Conservation (phyloP, 1,140 invertebrate genomes). For the Stratiolaelaps scimitus region DNA sequence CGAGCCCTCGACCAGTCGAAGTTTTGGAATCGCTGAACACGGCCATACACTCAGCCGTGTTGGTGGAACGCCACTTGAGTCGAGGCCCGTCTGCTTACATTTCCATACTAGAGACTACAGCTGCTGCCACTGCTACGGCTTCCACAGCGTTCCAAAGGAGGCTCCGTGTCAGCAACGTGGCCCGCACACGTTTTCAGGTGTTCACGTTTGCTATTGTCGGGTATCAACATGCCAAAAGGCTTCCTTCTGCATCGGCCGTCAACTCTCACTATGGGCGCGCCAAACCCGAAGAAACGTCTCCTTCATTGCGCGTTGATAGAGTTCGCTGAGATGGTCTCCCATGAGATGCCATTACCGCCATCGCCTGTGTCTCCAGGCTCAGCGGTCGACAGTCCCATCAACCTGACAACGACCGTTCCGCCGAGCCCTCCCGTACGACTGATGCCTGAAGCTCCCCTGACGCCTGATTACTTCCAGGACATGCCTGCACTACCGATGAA, state of each 20-base stretch:
- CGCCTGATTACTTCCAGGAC: constrained; percentile 35
- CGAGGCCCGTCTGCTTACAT: too few relatives aligned
- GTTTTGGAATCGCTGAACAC: too few relatives aligned
- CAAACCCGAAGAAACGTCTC: constrained; percentile 13
- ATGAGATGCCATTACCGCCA: constrained; percentile 38
- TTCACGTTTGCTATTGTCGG: too few relatives aligned
- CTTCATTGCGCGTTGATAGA: constrained; percentile 19
- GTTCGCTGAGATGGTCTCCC: not conserved
- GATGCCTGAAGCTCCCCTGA: not conserved
- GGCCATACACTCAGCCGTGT: too few relatives aligned
- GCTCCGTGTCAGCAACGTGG: too few relatives aligned
- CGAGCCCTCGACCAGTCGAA: too few relatives aligned
- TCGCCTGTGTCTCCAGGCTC: constrained; percentile 38
- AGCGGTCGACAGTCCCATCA: constrained; percentile 12
- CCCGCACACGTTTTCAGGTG: too few relatives aligned
- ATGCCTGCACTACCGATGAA: constrained; percentile 23
- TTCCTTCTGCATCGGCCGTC: constrained; percentile 8
- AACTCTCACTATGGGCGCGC: constrained; percentile 12
- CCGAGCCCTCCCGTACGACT: not conserved
- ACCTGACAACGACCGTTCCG: not conserved
- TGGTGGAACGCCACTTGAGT: too few relatives aligned
- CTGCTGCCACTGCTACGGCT: too few relatives aligned
- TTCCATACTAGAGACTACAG: too few relatives aligned
- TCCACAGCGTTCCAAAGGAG: too few relatives aligned
- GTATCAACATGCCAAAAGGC: constrained; percentile 10